A percentile compares a stretch with the other conserved stretches of the same genome.
Evolutionary conservation across 2,888 invertebrate genomes (phyloP).

Genomic region (Branchellion lobata): DNA sequence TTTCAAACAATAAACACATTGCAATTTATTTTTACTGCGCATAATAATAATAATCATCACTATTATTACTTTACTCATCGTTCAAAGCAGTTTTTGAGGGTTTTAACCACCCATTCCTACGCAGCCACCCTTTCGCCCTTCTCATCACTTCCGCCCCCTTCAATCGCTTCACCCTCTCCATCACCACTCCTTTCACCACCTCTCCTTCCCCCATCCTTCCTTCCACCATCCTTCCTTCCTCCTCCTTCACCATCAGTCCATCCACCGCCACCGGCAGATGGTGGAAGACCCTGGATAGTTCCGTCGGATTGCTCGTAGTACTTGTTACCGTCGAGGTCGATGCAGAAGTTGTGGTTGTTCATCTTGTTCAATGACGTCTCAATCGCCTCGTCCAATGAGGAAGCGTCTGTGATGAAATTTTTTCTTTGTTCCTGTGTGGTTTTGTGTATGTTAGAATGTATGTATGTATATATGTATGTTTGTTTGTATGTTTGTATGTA

Average conservation of each 20-base stretch:
- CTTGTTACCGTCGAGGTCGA: conserved; percentile 27
- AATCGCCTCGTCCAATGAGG: conserved; percentile 19
- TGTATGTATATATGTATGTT: background rate
- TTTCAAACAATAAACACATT: too few relatives aligned
- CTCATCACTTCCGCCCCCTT: too few relatives aligned
- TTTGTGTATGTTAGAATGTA: background rate
- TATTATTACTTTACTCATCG: too few relatives aligned
- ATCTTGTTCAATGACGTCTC: conserved; percentile 27
- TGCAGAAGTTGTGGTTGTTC: conserved; percentile 28
- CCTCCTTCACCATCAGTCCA: background rate
- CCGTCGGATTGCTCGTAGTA: conserved; percentile 26
- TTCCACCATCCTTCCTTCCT: background rate
- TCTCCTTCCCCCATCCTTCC: too few relatives aligned
- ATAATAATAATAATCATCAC: too few relatives aligned
- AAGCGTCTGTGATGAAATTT: background rate
- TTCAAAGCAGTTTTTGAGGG: too few relatives aligned
- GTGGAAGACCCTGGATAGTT: background rate
- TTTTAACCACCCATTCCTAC: too few relatives aligned
- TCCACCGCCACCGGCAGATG: background rate
- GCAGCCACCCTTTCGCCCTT: too few relatives aligned
- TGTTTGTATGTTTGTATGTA: background rate
- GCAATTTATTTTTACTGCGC: too few relatives aligned
- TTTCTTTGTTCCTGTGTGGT: conserved; percentile 2
- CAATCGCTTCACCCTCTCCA: too few relatives aligned
- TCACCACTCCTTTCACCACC: too few relatives aligned